Conservation (phyloP, 1,140 invertebrate species). For the Oncopodura yosiiana region DNA sequence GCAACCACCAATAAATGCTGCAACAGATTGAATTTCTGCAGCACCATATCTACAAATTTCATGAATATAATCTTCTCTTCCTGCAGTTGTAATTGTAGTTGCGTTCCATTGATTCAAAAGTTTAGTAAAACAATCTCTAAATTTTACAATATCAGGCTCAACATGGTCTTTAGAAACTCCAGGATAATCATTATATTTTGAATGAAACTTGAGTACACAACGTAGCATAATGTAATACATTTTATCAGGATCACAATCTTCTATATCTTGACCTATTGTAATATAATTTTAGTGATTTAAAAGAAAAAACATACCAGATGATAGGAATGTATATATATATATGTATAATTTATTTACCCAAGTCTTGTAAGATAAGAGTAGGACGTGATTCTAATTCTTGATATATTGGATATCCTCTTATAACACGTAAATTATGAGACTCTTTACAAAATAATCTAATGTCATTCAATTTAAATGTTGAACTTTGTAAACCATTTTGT, state of each 20-base stretch:
- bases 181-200: conserved; percentile 79
- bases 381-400: conserved; percentile 61
- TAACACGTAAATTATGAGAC: conserved; percentile 62
- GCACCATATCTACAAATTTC: conserved; percentile 91
- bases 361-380: conserved; percentile 46
- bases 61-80: conserved; percentile 89
- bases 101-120: conserved; percentile 76
- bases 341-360: conserved; percentile 42
- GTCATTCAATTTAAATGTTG: conserved; percentile 63
- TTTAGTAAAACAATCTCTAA: conserved; percentile 70
- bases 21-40: conserved; percentile 87
- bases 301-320: not conserved
- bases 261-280: conserved; percentile 50
- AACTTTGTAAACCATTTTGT: conserved; percentile 59
- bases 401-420: conserved; percentile 67
- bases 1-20: conserved; percentile 83
- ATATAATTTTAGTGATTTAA: conserved; percentile 20
- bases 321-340: not conserved
- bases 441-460: conserved; percentile 78
- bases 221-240: conserved; percentile 84
- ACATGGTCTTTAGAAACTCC: conserved; percentile 78
- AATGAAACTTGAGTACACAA: conserved; percentile 79
- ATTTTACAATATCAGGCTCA: conserved; percentile 75
- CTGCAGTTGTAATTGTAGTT: conserved; percentile 42
- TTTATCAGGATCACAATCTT: conserved; percentile 72